phyloP scores from a whole-genome alignment of 2,797 vertebrate genomes.

The Selene dorsalis region DNA sequence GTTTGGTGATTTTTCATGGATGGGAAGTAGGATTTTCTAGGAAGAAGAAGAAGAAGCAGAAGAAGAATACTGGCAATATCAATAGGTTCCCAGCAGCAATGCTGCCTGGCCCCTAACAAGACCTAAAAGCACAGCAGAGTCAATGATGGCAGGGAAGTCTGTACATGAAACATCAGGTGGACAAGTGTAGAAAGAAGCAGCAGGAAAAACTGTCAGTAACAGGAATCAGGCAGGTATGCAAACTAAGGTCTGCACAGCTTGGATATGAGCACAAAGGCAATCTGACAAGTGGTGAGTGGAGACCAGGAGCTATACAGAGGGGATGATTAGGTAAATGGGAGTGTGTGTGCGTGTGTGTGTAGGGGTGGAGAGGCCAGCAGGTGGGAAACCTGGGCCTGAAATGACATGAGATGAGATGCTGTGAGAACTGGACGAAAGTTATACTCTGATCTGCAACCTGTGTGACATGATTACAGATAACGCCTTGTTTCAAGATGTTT shows the following conservation, averaged over 20 bases:
- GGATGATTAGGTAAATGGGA: neutral
- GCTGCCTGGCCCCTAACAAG: too few species aligned
- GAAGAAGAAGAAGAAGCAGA: too few species aligned
- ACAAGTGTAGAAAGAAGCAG: neutral
- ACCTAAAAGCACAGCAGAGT: neutral
- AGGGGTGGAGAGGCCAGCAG: neutral
- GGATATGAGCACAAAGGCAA: neutral
- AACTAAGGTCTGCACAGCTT: constrained; percentile 1
- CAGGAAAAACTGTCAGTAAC: neutral
- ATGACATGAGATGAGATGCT: neutral
- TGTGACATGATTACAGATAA: constrained; percentile 14
- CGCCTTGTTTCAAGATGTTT: constrained; percentile 32
- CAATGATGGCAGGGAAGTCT: neutral
- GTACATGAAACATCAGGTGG: neutral
- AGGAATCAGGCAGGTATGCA: neutral
- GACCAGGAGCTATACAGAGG: too few species aligned
- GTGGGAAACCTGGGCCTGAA: neutral
- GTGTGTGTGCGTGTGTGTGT: neutral
- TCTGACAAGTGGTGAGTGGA: neutral
- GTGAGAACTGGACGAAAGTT: neutral
- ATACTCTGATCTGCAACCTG: neutral
- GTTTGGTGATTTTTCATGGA: too few species aligned
- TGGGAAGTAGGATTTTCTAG: too few species aligned
- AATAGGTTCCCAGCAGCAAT: too few species aligned
- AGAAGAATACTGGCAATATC: too few species aligned